Evolutionary conservation across 2,888 invertebrate genomes (phyloP).

Genomic region (Heliconius ethilla): DNA sequence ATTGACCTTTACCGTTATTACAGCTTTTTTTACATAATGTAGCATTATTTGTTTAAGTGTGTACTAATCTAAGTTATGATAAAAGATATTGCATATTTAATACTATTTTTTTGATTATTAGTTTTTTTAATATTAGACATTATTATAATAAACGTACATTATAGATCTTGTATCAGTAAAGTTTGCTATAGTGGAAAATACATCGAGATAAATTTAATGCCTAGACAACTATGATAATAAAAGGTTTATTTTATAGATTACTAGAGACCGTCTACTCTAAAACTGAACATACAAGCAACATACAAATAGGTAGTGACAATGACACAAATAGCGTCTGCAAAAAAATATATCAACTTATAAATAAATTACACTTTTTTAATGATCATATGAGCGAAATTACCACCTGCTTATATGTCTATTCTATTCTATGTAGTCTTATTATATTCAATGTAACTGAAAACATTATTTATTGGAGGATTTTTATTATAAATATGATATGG

Average conservation of each 20-base stretch:
- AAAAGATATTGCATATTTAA: background rate
- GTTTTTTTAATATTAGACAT: background rate
- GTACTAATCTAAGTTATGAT: background rate
- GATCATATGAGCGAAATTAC: no score
- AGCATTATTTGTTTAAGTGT: background rate
- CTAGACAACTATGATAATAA: background rate
- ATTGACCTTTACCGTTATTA: conserved; percentile 27
- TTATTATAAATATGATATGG: no score
- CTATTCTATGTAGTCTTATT: background rate
- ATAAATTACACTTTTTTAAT: no score
- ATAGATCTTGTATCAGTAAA: background rate
- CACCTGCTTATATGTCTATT: no score
- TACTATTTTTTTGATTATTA: background rate
- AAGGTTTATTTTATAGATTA: background rate
- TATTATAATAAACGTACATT: background rate
- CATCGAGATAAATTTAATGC: background rate
- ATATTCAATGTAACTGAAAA: background rate
- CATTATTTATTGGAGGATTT: no score
- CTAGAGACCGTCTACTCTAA: no score
- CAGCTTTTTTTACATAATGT: background rate
- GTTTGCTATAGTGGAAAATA: background rate
- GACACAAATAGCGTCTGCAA: no score
- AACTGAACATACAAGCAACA: no score
- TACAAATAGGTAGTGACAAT: no score
- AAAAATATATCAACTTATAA: no score